Conservation (phyloP, 92 coral and sea anemone genomes). For the Muricea muricata region DNA sequence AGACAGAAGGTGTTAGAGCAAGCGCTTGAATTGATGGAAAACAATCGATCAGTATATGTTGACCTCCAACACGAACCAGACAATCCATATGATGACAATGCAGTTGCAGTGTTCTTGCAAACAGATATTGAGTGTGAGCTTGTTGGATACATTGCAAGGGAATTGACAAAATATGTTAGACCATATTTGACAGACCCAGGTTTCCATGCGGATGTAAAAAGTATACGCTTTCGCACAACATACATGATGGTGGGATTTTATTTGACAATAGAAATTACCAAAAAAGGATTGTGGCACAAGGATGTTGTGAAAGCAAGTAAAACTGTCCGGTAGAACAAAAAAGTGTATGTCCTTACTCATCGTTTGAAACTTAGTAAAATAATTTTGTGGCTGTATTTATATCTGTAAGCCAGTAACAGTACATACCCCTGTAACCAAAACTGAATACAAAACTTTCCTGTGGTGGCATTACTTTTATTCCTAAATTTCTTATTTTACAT, state of each 20-base stretch:
- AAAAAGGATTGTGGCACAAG: constrained; percentile 49
- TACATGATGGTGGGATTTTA: constrained; percentile 57
- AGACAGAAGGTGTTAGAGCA: constrained; percentile 45
- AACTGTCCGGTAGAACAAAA: not conserved
- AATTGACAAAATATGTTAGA: constrained; percentile 59
- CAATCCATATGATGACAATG: constrained; percentile 56
- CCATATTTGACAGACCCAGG: constrained; percentile 37
- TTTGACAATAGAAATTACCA: constrained; percentile 33
- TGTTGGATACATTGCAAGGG: constrained; percentile 64
- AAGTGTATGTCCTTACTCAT: no score
- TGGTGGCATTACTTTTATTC: no score
- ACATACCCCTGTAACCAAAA: no score
- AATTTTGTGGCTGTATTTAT: no score
- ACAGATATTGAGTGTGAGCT: constrained; percentile 25
- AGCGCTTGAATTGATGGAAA: constrained; percentile 47
- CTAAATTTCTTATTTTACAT: no score
- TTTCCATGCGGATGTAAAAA: constrained; percentile 18
- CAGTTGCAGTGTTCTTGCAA: constrained; percentile 58
- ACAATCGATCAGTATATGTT: constrained; percentile 63
- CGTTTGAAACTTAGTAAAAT: no score
- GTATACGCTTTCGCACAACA: constrained; percentile 50
- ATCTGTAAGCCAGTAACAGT: no score
- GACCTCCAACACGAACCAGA: constrained; percentile 59
- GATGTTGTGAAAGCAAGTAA: constrained; percentile 48
- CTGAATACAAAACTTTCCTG: no score